Evolutionary conservation across 92 coral and sea anemone species (phyloP), one percentile per base, ranked within the genome.

Genomic region (Galaxea fascicularis): DNA sequence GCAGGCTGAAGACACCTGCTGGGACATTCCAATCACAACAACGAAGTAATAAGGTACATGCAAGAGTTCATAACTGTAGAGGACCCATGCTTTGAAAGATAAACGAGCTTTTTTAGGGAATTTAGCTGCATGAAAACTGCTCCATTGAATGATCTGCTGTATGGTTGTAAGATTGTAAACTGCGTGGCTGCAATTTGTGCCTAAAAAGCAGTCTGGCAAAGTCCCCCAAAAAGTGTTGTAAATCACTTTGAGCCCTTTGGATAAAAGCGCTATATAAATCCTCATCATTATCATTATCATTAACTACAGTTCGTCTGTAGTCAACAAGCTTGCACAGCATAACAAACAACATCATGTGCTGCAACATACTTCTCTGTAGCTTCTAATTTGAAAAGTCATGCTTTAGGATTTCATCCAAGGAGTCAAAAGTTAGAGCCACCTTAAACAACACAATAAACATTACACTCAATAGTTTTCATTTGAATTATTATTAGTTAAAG

Each of bases 11-110:
- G 39, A 53, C 69, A 27, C 30, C 91, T 16, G 26, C 20, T 31
- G 82, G 87, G 3, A 73, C 69, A 24, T 64, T 47, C 27, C 71
- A 59, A 52, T 63, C 88, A 10, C 62, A 65, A 49, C 73, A 84
- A 26, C 73, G 74, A 62, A 25, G 69, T 24, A 78, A 71, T 20
- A 93, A 92, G 95, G 95, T 92, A 67, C 29, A n/a, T 13, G n/a
- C 1, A 14, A 20, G 28, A 11, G 13, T 27, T 11, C 10, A 21
- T 60, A 24, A 28, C 4, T 58, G 64, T 24, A 58, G 22, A 24
- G n/a, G 7, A 58, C 64, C 27, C 9, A 10, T 8, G 64, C 29
- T 58, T n/a, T n/a, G 22, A 17, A n/a, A 21, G 7, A 16, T 16
- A 58, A 58, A 35, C 41, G 6, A 35, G 41, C 41, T 35, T 35